phyloP scores from a whole-genome alignment of 2,113 vertebrate species.

The Campylomormyrus tamandua region DNA sequence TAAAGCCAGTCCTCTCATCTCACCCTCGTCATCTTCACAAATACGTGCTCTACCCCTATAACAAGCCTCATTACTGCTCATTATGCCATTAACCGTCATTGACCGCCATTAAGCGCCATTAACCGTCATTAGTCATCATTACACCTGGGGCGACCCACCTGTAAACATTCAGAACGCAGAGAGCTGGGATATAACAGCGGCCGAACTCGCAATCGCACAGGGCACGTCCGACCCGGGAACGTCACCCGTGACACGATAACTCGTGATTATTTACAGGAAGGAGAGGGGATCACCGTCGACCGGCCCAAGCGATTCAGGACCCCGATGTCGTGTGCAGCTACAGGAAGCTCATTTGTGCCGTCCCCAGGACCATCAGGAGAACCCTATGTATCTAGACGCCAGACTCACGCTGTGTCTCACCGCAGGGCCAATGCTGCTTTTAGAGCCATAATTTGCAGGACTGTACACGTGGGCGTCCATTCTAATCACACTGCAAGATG shows the following conservation, averaged over 20 bases:
- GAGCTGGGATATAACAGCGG: not conserved
- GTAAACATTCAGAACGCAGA: not conserved
- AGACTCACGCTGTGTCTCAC: not conserved
- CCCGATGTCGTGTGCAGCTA: not conserved
- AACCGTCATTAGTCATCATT: constrained; percentile 2
- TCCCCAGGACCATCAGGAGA: not conserved
- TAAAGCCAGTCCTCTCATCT: not conserved
- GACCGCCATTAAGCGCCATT: not conserved
- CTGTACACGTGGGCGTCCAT: not conserved
- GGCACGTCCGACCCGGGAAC: not conserved
- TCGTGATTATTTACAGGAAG: not conserved
- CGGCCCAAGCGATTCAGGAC: not conserved
- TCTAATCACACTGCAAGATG: not conserved
- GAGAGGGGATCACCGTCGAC: not conserved
- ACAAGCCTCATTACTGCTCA: not conserved
- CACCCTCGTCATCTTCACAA: not conserved
- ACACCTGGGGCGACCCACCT: not conserved
- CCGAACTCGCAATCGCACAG: no score
- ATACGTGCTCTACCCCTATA: not conserved
- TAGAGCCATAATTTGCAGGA: not conserved
- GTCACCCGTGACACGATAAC: not conserved
- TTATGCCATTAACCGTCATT: not conserved
- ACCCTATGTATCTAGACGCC: not conserved
- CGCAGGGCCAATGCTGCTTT: not conserved
- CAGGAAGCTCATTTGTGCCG: not conserved